phyloP scores from a whole-genome alignment of 35 echinoderm and acorn worm genomes.

The Strongylocentrotus purpuratus region DNA sequence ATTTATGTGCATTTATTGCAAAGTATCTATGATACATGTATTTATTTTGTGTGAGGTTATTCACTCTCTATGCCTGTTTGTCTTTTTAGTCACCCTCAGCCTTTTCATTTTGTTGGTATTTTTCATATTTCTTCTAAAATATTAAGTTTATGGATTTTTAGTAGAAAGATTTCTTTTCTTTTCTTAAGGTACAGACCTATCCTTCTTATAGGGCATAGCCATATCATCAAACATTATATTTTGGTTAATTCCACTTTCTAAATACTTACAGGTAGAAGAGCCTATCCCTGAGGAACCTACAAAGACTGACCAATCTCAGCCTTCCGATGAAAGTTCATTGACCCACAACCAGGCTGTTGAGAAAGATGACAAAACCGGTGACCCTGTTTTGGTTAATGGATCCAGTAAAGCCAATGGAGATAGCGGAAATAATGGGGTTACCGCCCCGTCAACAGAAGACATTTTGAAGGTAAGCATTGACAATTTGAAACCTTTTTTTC shows the following conservation, averaged over 20 bases:
- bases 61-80: too few species aligned
- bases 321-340: background rate
- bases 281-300: background rate
- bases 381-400: background rate
- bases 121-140: too few species aligned
- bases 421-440: background rate
- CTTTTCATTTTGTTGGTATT: too few species aligned
- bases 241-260: too few species aligned
- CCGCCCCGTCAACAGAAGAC: conserved; percentile 3
- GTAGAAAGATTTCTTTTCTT: too few species aligned
- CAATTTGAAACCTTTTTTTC: background rate
- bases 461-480: conserved; percentile 9
- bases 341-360: background rate
- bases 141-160: too few species aligned
- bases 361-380: background rate
- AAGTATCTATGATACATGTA: too few species aligned
- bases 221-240: background rate
- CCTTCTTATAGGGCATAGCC: too few species aligned
- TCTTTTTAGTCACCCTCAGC: too few species aligned
- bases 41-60: too few species aligned
- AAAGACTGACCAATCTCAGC: background rate
- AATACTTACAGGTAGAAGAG: background rate
- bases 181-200: too few species aligned
- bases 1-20: too few species aligned
- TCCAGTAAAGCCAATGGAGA: background rate